Base-by-base conservation (phyloP, 2,888 invertebrate genomes). In the Hanleya hanleyi region DNA sequence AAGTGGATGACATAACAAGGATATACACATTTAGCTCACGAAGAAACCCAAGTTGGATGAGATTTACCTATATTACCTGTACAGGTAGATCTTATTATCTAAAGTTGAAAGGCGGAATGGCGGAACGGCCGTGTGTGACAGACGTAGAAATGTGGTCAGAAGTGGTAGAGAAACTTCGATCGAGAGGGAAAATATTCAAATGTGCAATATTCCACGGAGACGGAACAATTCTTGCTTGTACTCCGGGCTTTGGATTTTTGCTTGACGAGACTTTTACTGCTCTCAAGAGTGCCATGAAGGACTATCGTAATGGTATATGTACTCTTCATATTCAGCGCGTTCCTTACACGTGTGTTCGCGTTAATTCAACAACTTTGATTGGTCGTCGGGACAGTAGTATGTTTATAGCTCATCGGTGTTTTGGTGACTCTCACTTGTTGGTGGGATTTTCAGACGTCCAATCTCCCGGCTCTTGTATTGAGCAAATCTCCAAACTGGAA, bases 291-390 rank as follows among this genome's bases (percentile, higher is more conserved):
- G 57, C 57, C 26, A 57, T 57, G 57, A 57, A 57, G 32, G 22
- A 29, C 9, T 29, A 12, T 7, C 22, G 26, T 15, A 57, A 3
- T 57, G 22, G 29, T 1, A 15, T 57, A 15, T 57, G 22, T 57
- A 22, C 57, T 15, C 22, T 57, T 2, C 26, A 57, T 18, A 57
- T 57, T 57, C 57, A 57, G 57, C 57, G 57, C 57, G 57, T 57
- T 4, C 29, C 5, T 1, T 57, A 57, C 32, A 29, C 32, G 22
- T 57, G 57, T 32, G 4, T 57, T 12, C 22, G 32, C 22, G 57
- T 26, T 12, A 57, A 26, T 57, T 57, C 57, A 1, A 29, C 22
- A 26, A 57, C 57, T 1, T 22, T 57, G 22, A 57, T 57, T 57
- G 57, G 57, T 29, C 22, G 57, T 4, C 22, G 9, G 29, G 57